These are phyloP conservation scores for Rhyzopertha dominica DNA, from an alignment of 1,140 invertebrate species.

Conservation along the genomic window DNA sequence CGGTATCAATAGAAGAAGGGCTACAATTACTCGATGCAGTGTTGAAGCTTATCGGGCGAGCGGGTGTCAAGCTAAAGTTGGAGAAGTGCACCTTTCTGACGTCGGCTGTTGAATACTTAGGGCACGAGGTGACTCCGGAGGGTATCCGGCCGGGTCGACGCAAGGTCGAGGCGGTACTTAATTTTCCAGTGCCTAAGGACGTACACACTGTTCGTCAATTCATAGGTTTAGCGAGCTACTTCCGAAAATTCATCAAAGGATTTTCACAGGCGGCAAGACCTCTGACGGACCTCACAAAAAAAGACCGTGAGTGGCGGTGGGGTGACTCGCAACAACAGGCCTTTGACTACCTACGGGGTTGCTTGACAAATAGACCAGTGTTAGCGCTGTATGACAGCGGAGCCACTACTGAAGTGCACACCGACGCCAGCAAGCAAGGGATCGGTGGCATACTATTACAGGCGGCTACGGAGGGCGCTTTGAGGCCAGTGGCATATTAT, in stretches of 20 bases:
- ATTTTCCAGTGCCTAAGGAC: slow-evolving; percentile 23
- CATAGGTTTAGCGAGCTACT: slow-evolving; percentile 42
- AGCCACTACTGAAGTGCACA: too few species aligned
- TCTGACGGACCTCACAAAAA: slow-evolving; percentile 17
- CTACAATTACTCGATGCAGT: slow-evolving; percentile 21
- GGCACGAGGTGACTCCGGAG: slow-evolving; percentile 17
- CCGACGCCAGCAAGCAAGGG: too few species aligned
- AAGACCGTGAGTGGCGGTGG: slow-evolving; percentile 1
- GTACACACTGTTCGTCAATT: slow-evolving; percentile 39
- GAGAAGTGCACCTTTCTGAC: slow-evolving; percentile 34
- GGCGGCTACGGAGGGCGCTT: slow-evolving; percentile 11
- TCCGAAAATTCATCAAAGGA: slow-evolving; percentile 32
- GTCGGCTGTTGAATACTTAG: slow-evolving; percentile 19
- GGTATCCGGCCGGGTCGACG: slow-evolving; percentile 19
- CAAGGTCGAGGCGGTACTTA: slow-evolving; percentile 28
- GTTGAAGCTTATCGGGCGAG: slow-evolving; percentile 18
- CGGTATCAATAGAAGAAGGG: slow-evolving; percentile 20
- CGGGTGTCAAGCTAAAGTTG: slow-evolving; percentile 22
- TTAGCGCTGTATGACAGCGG: too few species aligned
- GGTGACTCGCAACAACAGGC: slow-evolving; percentile 5
- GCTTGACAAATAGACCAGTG: slow-evolving; percentile 27
- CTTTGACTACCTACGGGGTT: slow-evolving; percentile 34
- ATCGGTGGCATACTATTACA: slow-evolving; percentile 37
- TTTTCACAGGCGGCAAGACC: slow-evolving; percentile 8
- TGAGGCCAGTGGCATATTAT: slow-evolving; percentile 31